These are phyloP conservation scores for Dryadula phaetusa DNA, from an alignment of 2,888 invertebrate species.

Conservation along the genomic window DNA sequence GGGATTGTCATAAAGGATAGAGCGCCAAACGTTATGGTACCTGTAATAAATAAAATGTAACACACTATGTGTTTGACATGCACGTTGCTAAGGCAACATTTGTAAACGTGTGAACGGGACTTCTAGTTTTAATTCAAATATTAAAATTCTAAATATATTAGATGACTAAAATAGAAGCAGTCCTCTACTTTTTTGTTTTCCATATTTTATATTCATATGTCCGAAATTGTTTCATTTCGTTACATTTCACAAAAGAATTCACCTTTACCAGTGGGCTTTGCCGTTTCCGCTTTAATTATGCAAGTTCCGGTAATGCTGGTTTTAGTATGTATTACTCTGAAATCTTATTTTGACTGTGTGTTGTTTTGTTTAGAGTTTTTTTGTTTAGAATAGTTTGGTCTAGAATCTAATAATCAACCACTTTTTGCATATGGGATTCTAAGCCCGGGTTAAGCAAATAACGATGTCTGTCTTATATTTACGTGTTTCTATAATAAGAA, in stretches of 20 bases:
- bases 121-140: neutral
- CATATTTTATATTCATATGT: neutral
- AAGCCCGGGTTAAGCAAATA: no score
- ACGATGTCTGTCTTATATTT: no score
- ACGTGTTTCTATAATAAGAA: no score
- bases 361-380: neutral
- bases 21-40: no score
- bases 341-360: constrained; percentile 14
- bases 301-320: constrained; percentile 30
- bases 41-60: no score
- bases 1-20: no score
- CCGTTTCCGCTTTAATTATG: constrained; percentile 36
- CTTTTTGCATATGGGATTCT: no score
- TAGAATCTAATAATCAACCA: no score
- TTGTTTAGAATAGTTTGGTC: no score
- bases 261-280: constrained; percentile 3
- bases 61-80: no score
- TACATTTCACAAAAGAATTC: constrained; percentile 32
- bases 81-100: no score
- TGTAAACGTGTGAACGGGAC: no score
- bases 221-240: constrained; percentile 25
- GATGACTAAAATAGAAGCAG: neutral
- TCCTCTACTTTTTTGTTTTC: neutral
- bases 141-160: neutral
- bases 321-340: constrained; percentile 16